phyloP scores from a whole-genome alignment of 2,888 invertebrate species.

The Lochmaea capreae region DNA sequence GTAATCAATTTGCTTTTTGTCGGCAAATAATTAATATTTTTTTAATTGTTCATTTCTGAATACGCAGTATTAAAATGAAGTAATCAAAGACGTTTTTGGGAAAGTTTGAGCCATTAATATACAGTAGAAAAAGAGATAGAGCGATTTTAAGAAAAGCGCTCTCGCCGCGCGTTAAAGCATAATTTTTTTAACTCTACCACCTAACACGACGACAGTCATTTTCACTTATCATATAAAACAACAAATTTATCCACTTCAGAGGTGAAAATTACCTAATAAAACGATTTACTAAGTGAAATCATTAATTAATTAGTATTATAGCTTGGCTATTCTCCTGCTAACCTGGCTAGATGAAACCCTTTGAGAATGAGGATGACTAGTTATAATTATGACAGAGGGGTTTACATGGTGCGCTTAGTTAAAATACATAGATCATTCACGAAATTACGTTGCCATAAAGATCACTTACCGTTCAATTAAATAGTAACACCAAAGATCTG shows the following conservation, averaged over 20 bases:
- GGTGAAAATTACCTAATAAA: background rate
- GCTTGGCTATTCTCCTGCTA: constrained; percentile 8
- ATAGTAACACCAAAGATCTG: constrained; percentile 2
- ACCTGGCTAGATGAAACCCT: constrained; percentile 10
- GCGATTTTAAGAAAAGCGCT: too few species aligned
- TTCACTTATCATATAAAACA: background rate
- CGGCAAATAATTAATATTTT: too few species aligned
- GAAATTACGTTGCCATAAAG: constrained; percentile 27
- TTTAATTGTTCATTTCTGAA: too few species aligned
- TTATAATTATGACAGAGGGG: constrained; percentile 24
- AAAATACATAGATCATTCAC: constrained; percentile 26
- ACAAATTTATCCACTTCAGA: background rate
- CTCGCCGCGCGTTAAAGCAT: too few species aligned
- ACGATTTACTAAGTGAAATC: background rate
- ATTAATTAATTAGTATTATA: constrained; percentile 15
- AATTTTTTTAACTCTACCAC: background rate
- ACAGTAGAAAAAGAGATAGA: too few species aligned
- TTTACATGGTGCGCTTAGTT: constrained; percentile 17
- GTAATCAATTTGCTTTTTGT: too few species aligned
- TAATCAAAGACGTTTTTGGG: too few species aligned
- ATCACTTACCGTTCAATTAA: constrained; percentile 34
- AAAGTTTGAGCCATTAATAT: too few species aligned
- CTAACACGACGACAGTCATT: background rate
- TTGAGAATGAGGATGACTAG: constrained; percentile 16
- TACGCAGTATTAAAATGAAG: too few species aligned